Base-by-base conservation (phyloP, 2,888 invertebrate genomes). In the Plusia festucae region DNA sequence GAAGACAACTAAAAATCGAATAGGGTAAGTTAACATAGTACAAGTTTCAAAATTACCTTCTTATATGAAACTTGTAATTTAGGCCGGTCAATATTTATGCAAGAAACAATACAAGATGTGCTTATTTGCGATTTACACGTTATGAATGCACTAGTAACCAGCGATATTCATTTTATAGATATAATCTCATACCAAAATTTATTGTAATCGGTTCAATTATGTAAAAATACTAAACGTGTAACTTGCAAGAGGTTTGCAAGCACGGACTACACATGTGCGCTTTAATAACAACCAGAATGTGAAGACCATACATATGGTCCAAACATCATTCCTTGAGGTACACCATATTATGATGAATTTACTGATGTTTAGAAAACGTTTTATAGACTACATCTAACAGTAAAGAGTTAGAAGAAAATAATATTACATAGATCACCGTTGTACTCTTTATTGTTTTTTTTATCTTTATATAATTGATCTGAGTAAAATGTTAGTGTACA, bases 321-420 rank as follows among this genome's bases (percentile, higher is more conserved):
- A 2, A 54, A n/a, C n/a, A 57, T 60, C 22, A 16, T 15, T 18
- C 54, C 65, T 57, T 65, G 46, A 4, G 44, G 44, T 6, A 70
- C 15, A 9, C 44, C 27, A 13, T 44, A 13, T 5, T 3, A 24
- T n/a, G 24, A 49, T 1, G 27, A 46, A n/a, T 20, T 40, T 7
- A n/a, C 6, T 40, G n/a, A n/a, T 40, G n/a, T 40, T 40, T 7
- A 8, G 1, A n/a, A 40, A n/a, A 40, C 13, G 13, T 40, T 40
- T 40, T n/a, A 15, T 40, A 40, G n/a, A n/a, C 5, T n/a, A 9
- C n/a, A 15, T 15, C 6, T 40, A n/a, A 40, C n/a, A 7, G 40
- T n/a, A 40, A 40, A 6, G 40, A 40, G 7, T n/a, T n/a, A 24
- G 24, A 15, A 34, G 34, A 11, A 0, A 34, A n/a, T n/a, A n/a